Base-by-base conservation (phyloP, 2,888 invertebrate species). In the Blastobasis lacticolella region DNA sequence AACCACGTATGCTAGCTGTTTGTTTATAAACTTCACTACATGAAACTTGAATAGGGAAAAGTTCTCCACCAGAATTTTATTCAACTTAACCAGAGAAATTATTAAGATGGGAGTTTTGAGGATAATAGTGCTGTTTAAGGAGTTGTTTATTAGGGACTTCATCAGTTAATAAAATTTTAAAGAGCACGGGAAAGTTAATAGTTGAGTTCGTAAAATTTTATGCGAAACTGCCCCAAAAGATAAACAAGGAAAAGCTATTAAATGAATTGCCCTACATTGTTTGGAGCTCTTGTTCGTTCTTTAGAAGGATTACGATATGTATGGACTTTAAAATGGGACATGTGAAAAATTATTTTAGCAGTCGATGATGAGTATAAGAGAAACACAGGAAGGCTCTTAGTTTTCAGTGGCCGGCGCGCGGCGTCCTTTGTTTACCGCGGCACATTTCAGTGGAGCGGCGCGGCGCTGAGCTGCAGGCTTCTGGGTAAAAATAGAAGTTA, bases 401-500 rank as follows among this genome's bases (percentile, higher is more conserved):
- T 55, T 54, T 57, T 57, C 64, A 61, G 59, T 62, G 66, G 69
- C 60, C 60, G 57, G 23, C 23, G 23, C 2, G 23, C 58, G 55
- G 59, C 62, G 65, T 69, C 69, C 74, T 72, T 78, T 75, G 72
- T 75, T 69, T 66, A 66, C 62, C 62, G 61, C 61, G 64, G 61
- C 59, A 64, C 61, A 66, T 66, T 72, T 67, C 66, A 71, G 67
- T 61, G 70, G 64, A 62, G 66, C 69, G 63, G 66, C 60, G 66
- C 61, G 60, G 52, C 52, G 61, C 60, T 67, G 69, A 63, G 67
- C 68, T 66, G 60, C 61, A 72, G 73, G 67, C 73, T 71, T 72
- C 69, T 62, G 76, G 67, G 73, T 86, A 86, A 82, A 87, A 86
- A 88, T 88, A 88, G 87, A 85, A 79, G 73, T 73, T 79, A 82